Evolutionary conservation across 2,113 vertebrate species (phyloP).

Genomic region (Cygnus buccinator): DNA sequence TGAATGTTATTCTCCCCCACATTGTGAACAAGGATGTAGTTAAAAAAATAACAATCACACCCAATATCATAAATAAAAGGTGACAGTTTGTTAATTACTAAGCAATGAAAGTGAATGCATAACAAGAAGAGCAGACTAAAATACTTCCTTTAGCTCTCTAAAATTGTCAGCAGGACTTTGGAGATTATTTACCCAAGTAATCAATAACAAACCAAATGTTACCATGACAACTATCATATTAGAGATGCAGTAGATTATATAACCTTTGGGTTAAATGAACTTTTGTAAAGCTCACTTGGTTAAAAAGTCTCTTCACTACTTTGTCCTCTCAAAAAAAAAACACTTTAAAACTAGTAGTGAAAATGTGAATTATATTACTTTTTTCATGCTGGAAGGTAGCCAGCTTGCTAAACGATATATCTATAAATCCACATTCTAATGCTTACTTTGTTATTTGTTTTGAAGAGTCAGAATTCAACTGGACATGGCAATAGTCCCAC

Average conservation of each 20-base stretch:
- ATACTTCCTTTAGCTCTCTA: not conserved
- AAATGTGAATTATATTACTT: not conserved
- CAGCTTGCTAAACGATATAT: not conserved
- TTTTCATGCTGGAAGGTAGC: not conserved
- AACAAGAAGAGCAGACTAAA: not conserved
- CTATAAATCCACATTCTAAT: not conserved
- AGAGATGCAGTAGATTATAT: not conserved
- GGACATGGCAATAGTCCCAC: not conserved
- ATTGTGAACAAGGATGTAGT: not conserved
- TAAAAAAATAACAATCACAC: not conserved
- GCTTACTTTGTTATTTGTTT: not conserved
- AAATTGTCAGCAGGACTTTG: slow-evolving; percentile 41
- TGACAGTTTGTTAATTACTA: not conserved
- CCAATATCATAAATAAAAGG: not conserved
- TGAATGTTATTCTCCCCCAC: not conserved
- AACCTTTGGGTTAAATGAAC: slow-evolving; percentile 20
- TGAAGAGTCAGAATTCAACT: not conserved
- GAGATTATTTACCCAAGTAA: slow-evolving; percentile 60
- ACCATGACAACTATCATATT: slow-evolving; percentile 49
- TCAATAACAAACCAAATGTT: slow-evolving; percentile 66
- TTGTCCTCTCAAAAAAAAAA: not conserved
- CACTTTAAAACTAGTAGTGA: not conserved
- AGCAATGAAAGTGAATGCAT: not conserved
- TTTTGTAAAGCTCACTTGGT: not conserved
- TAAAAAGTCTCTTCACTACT: slow-evolving; percentile 1